Percentiles rank a stretch among this genome's conserved stretches.
Evolutionary conservation across 2,888 invertebrate genomes (phyloP).

Genomic region (Himalopsyche anomala): DNA sequence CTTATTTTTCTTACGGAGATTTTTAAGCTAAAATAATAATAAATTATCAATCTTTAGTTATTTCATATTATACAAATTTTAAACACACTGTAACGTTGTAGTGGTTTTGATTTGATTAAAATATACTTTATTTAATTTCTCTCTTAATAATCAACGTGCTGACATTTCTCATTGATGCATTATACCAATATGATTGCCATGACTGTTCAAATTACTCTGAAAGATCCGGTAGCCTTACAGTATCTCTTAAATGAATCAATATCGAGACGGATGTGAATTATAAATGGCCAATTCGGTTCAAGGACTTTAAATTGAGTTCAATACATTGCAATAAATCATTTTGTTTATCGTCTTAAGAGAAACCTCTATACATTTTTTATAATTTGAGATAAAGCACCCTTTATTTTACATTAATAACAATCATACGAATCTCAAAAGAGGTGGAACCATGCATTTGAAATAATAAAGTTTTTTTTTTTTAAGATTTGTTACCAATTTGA

Average conservation of each 20-base stretch:
- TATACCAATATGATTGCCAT: background rate
- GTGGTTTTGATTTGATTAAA: background rate
- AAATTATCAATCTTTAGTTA: too few relatives aligned
- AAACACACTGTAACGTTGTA: background rate
- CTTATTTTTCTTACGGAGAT: too few relatives aligned
- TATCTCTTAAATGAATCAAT: background rate
- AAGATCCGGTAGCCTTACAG: background rate
- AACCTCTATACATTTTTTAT: too few relatives aligned
- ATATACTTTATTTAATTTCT: background rate
- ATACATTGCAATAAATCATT: background rate
- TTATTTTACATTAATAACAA: too few relatives aligned
- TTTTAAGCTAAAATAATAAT: too few relatives aligned
- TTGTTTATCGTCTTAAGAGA: background rate
- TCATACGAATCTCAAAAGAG: too few relatives aligned
- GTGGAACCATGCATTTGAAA: too few relatives aligned
- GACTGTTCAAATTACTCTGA: background rate
- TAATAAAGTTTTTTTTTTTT: too few relatives aligned
- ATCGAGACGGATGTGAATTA: background rate
- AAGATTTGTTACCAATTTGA: too few relatives aligned
- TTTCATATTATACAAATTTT: too few relatives aligned
- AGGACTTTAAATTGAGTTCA: conserved; percentile 10
- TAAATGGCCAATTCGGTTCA: background rate
- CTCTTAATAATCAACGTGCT: background rate
- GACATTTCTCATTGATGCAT: too few relatives aligned
- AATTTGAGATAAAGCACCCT: too few relatives aligned